Evolutionary conservation across 2,888 invertebrate genomes (phyloP), one percentile per base, ranked within the genome.

Genomic region (Odontomyia ornata): DNA sequence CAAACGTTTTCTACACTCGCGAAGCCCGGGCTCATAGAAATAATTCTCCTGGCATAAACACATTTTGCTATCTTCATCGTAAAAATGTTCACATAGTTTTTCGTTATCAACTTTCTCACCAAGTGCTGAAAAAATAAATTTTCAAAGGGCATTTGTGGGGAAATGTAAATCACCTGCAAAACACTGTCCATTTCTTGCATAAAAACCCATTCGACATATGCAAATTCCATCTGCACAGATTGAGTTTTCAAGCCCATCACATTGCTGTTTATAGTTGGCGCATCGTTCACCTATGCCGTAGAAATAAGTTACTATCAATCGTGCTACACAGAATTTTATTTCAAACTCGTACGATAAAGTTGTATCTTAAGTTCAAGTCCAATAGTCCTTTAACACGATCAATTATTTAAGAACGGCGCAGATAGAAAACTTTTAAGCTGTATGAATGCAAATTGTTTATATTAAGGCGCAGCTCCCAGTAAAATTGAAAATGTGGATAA

Each of bases 21-120:
- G 84, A 80, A 86, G 79, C 80, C 83, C 84, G 23, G 82, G 80
- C 75, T 84, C 84, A 79, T 84, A 85, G 79, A 83, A 86, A 80
- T 81, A 84, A 79, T 86, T 85, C 80, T 82, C 83, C 82, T 83
- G 83, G 84, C 86, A 86, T 80, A 83, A 80, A 80, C 86, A 86
- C 80, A 81, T 83, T 77, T 83, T 84, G 64, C 83, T 83, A 78
- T 82, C 57, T 25, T 82, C 81, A 75, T 85, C 83, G 77, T 82
- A 85, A 79, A 81, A 81, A 77, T 83, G 81, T 80, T 85, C 84
- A 80, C 86, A 86, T 76, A 84, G 84, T 52, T 83, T 83, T 46
- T 81, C 81, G 80, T 82, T 84, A 79, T 83, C 84, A 78, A 85
- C 85, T 82, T 83, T 83, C 84, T 86, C 86, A 1, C 86, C 86